Evolutionary conservation across 1,140 invertebrate species (phyloP), one percentile per base, ranked within the genome.

Genomic region (Metopolophium dirhodum): DNA sequence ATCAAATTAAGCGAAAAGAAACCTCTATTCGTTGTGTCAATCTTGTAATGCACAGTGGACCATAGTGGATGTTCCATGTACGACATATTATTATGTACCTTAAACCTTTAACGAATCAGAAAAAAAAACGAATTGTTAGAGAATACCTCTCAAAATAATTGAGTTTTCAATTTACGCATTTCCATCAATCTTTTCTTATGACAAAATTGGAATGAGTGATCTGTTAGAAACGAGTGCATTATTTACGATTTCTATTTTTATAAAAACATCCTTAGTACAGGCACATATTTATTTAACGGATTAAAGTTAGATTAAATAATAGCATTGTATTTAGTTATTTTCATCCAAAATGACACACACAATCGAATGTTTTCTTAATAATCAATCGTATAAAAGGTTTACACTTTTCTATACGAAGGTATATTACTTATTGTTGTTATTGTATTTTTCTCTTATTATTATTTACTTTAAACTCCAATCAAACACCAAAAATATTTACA

Each of bases 141-240:
- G 89, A 68, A 90, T 68, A 90, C 57, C 89, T 90, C 89, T 90
- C 41, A 90, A 41, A 68, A 49, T 90, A 90, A 90, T 90, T 90
- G 89, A 68, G 89, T 90, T 90, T 68, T 90, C 54, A 37, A 90
- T 61, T 51, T 89, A 89, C 47, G 35, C 87, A 35, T 89, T 90
- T 90, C 57, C 54, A n/a, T 61, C 54, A 90, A 68, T 45, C 37
- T 90, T 45, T 45, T 30, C 14, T 45, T 57, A 90, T 30, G 26
- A 90, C 61, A 68, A 90, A 90, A 90, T 37, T 45, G 35, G 35
- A 57, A 61, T 61, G 49, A 89, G n/a, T 30, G 41, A 54, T 54
- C 41, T 35, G 87, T 47, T 86, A 30, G 85, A 30, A 86, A 86
- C 85, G 85, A 47, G 30, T 30, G 41, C 26, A 86, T 86, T 86